Evolutionary conservation across 2,888 invertebrate species (phyloP), one percentile per base, ranked within the genome.

Genomic region (Acleris literana): DNA sequence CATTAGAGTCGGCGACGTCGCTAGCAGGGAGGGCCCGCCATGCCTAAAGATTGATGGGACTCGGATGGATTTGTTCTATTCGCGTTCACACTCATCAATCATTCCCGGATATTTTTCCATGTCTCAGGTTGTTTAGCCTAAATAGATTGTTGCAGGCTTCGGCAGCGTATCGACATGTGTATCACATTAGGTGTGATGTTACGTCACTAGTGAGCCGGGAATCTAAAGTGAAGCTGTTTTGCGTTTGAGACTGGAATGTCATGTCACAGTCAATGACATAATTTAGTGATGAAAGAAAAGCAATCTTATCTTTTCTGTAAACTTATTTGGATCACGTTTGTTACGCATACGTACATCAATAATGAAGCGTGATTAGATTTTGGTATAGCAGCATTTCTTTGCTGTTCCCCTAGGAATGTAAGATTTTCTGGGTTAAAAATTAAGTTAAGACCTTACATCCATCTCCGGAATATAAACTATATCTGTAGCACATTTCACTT

Each of bases 61-160:
- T 78, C 74, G 81, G 87, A 90, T 90, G 91, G 92, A 92, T 92
- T 92, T 90, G 92, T 92, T 92, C 90, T 89, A 92, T 92, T 89
- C 91, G 86, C 84, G 87, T 83, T 81, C 83, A 76, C 80, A 81
- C 86, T 91, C 92, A 92, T 92, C 92, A 90, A 92, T 92, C 92
- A 92, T 92, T 88, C 81, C 85, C 84, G 87, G 87, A 91, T 92
- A 92, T 92, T 92, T 92, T 92, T 91, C 89, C 90, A 83, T 91
- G 90, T 92, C 87, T 87, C 86, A 85, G 87, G 87, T 90, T 92
- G 88, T 90, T 92, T 89, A 88, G 87, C 82, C 86, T 89, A 88
- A 88, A 90, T 89, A 90, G 84, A 90, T 90, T 88, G 90, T 89
- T 85, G 86, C 86, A 80, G 79, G 80, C 78, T 80, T 84, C 72